phyloP scores from a whole-genome alignment of 2,888 invertebrate species.

The Dromius quadrimaculatus region DNA sequence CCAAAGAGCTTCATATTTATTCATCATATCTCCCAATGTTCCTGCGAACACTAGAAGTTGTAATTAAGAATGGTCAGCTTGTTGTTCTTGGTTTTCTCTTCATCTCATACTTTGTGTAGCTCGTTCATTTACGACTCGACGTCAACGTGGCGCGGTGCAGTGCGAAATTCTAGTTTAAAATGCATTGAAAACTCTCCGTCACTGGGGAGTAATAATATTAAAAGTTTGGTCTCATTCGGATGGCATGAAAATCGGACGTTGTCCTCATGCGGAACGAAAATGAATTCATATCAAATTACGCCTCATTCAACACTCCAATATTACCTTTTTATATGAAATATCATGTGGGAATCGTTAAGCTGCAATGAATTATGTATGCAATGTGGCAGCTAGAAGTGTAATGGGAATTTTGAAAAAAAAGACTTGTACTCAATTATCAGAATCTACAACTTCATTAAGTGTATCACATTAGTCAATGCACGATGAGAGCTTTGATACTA shows the following conservation, averaged over 20 bases:
- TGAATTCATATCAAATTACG: slow-evolving; percentile 48
- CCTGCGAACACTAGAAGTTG: too few species aligned
- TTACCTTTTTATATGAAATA: slow-evolving; percentile 41
- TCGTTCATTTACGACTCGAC: neutral
- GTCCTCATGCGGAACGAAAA: slow-evolving; percentile 31
- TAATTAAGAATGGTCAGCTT: too few species aligned
- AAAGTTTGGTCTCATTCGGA: slow-evolving; percentile 44
- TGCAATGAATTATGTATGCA: slow-evolving; percentile 7
- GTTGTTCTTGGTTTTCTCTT: neutral
- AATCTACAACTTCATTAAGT: neutral
- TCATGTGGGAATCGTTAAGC: slow-evolving; percentile 28
- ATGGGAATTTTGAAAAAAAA: neutral
- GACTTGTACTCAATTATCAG: neutral
- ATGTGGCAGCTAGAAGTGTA: slow-evolving; percentile 14
- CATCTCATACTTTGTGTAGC: neutral
- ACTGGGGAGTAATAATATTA: slow-evolving; percentile 43
- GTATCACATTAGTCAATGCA: neutral
- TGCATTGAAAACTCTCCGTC: slow-evolving; percentile 40
- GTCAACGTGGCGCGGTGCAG: slow-evolving; percentile 7
- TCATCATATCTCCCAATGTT: too few species aligned
- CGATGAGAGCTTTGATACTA: neutral
- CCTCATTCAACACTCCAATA: slow-evolving; percentile 39
- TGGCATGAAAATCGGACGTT: slow-evolving; percentile 40
- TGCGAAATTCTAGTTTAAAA: slow-evolving; percentile 44
- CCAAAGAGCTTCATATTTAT: too few species aligned